Base-by-base conservation (phyloP, 2,113 vertebrate species). In the Ageneiosus marmoratus region DNA sequence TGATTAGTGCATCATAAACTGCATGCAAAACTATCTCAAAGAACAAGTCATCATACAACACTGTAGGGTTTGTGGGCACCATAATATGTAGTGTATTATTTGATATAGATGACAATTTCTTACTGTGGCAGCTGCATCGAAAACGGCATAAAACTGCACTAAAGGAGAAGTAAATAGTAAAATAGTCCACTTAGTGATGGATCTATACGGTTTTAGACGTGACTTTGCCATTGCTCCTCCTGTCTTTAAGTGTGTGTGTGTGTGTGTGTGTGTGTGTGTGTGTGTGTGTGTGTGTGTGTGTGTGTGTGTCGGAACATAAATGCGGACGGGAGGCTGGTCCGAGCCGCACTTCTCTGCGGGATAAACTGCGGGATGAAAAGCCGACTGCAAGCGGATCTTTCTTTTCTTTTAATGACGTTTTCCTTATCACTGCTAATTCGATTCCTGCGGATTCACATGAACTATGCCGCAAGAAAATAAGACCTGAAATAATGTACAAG, bases 281-380 rank as follows among this genome's bases (percentile, higher is more conserved):
- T 60, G 75, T 77, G 55, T 41, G 53, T 65, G n/a, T 50, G 58
- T 58, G 50, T 56, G 20, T 27, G 53, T 58, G 34, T 44, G 75
- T 60, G 76, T 78, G 20, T 22, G 79, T 80, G 63, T 80, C 89
- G 86, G 89, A 86, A 89, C 92, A 92, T 92, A 92, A 92, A 92
- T 90, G 91, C 86, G 29, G 90, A 91, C 79, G 84, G 90, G 89
- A 72, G 89, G 89, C 50, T 34, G 79, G 32, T 51, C 63, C 11
- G 46, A 80, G 79, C 48, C 86, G 65, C 84, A 81, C 69, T 85
- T 78, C 84, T 79, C 65, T 67, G 44, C 62, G 46, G 27, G 58
- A 53, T n/a, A 77, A 77, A 55, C n/a, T 48, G 75, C 51, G 32
- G 55, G 32, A 78, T 78, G 55, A 41, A 63, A 60, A 60, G 10